A percentile compares a stretch with the other conserved stretches of the same genome.
These are phyloP conservation scores for Columba janthina DNA, from an alignment of 2,113 vertebrate species.

Conservation along the genomic window DNA sequence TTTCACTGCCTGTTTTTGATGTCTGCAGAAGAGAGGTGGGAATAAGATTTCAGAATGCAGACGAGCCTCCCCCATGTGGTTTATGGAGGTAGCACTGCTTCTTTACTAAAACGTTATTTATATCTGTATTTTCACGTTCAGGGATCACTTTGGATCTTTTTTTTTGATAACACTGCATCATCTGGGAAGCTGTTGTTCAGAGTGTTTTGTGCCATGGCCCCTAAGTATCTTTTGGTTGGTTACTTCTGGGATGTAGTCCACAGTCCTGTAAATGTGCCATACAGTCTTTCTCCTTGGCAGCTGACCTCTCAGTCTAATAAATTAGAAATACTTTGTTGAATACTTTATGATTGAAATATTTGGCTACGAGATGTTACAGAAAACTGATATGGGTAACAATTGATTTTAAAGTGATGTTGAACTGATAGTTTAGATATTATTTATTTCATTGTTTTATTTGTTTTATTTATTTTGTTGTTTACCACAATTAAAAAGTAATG, in stretches of 20 bases:
- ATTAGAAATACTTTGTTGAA: neutral
- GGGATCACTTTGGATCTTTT: neutral
- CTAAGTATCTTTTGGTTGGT: neutral
- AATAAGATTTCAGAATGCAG: neutral
- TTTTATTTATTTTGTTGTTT: neutral
- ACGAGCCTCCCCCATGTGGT: neutral
- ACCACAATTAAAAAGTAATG: neutral
- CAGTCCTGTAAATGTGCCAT: neutral
- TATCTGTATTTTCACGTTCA: neutral
- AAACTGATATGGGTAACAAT: neutral
- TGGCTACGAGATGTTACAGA: neutral
- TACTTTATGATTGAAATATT: neutral
- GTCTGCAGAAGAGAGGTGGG: neutral
- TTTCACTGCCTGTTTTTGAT: neutral
- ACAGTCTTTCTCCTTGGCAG: neutral
- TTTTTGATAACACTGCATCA: neutral
- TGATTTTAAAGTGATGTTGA: neutral
- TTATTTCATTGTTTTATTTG: neutral
- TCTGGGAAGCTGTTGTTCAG: neutral
- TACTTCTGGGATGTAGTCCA: neutral
- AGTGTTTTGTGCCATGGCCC: neutral
- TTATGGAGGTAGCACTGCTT: neutral
- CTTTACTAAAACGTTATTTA: neutral
- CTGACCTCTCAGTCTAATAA: rapidly evolving
- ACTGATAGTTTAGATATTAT: neutral